Conservation (phyloP, 1,140 invertebrate species). For the Probaryconus sp. region DNA sequence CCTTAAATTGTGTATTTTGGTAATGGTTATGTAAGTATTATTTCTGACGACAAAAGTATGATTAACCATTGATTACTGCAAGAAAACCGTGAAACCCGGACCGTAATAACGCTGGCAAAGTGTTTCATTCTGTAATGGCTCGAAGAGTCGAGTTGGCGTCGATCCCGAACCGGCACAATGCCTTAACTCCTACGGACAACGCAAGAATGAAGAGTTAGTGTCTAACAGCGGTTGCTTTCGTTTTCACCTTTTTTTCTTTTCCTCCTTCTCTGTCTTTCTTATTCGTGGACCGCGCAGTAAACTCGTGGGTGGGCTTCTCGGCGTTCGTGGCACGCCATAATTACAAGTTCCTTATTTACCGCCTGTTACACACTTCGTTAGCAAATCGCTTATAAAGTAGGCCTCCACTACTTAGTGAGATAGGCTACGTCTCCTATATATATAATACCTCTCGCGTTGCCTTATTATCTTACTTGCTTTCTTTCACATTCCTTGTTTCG, state of each 20-base stretch:
- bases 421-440: conserved; percentile 42
- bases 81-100: no score
- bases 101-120: conserved; percentile 30
- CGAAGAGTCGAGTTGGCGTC: conserved; percentile 51
- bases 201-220: conserved; percentile 16
- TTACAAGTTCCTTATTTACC: conserved; percentile 78
- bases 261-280: conserved; percentile 9
- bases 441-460: conserved; percentile 13
- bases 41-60: conserved; percentile 26
- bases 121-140: conserved; percentile 56
- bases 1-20: no score
- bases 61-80: no score
- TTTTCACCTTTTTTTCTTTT: conserved; percentile 33
- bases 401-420: conserved; percentile 65
- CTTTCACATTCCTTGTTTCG: conserved; percentile 6
- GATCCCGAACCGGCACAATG: conserved; percentile 44
- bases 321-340: conserved; percentile 72
- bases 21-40: not conserved
- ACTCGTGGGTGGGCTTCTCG: conserved; percentile 71
- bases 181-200: conserved; percentile 33
- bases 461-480: conserved; percentile 5
- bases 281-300: conserved; percentile 45
- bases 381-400: conserved; percentile 76
- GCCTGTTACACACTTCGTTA: conserved; percentile 78
- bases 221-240: conserved; percentile 19